A percentile compares a stretch with the other conserved stretches of the same genome.
phyloP scores from a whole-genome alignment of 2,797 vertebrate species.

The Eutrigla gurnardus region DNA sequence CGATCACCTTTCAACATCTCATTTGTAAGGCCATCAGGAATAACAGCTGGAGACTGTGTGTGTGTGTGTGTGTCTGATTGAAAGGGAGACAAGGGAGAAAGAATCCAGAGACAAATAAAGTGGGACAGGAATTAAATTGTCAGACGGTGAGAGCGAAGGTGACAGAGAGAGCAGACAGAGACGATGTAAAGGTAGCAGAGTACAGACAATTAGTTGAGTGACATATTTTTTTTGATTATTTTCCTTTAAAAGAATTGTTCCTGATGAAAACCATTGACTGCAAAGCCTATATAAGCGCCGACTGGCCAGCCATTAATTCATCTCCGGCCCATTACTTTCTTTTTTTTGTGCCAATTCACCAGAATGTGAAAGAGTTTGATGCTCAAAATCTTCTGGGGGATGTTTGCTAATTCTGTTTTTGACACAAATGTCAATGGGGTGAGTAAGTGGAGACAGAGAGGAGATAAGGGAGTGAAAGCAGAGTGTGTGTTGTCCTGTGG shows the following conservation, averaged over 20 bases:
- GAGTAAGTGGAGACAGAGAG: not conserved
- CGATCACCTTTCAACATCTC: constrained; percentile 85
- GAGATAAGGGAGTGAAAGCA: constrained; percentile 56
- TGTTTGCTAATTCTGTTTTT: not conserved
- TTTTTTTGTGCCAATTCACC: too few species aligned
- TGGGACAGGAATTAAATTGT: constrained; percentile 64
- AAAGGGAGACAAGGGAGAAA: constrained; percentile 42
- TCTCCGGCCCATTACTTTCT: too few species aligned
- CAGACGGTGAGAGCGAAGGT: constrained; percentile 46
- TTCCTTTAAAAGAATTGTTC: not conserved
- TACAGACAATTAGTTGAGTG: not conserved
- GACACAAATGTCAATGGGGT: not conserved
- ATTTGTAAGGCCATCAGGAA: constrained; percentile 85
- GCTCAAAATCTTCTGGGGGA: not conserved
- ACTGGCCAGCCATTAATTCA: too few species aligned
- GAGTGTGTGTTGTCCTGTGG: constrained; percentile 68
- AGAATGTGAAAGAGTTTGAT: not conserved
- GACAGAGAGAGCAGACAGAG: constrained; percentile 40
- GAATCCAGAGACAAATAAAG: constrained; percentile 64
- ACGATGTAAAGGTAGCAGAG: constrained; percentile 2
- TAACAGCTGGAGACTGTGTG: constrained; percentile 82
- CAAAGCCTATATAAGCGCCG: not conserved
- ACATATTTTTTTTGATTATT: not conserved
- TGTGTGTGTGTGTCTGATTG: constrained; percentile 51
- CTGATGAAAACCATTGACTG: not conserved